These are phyloP conservation scores for Smithornis capensis DNA, from an alignment of 2,113 vertebrate species.

Conservation along the genomic window DNA sequence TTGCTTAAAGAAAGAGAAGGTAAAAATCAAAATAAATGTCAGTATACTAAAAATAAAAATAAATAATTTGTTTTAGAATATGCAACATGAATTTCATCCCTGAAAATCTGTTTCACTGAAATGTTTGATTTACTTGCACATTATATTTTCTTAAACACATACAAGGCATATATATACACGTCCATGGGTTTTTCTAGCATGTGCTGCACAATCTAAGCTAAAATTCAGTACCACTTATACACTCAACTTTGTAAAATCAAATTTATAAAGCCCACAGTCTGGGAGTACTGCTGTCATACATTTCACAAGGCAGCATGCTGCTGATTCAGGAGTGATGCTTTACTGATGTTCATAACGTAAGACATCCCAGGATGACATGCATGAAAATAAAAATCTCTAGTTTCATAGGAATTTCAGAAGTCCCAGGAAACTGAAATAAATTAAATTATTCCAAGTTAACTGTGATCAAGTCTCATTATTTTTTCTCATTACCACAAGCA, in stretches of 20 bases:
- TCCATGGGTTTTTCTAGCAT: background rate
- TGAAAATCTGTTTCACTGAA: background rate
- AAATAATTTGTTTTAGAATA: background rate
- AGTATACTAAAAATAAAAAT: background rate
- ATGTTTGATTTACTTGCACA: background rate
- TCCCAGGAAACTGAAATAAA: background rate
- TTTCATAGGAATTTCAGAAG: background rate
- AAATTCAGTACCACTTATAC: background rate
- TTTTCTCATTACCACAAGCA: background rate
- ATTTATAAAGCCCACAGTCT: background rate
- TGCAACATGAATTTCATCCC: background rate
- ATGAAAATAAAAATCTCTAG: background rate
- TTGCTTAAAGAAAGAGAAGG: constrained; percentile 72
- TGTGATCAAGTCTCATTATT: background rate
- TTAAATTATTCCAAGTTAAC: background rate
- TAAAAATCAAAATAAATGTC: background rate
- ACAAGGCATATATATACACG: background rate
- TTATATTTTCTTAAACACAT: background rate
- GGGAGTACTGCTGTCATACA: background rate
- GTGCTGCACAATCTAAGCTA: background rate
- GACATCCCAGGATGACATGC: background rate
- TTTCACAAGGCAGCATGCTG: background rate
- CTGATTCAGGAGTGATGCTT: background rate
- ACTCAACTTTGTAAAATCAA: background rate
- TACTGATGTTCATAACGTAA: background rate